Evolutionary conservation across 1,140 invertebrate genomes (phyloP), one percentile per base, ranked within the genome.

Genomic region (Drosophila trapezifrons): DNA sequence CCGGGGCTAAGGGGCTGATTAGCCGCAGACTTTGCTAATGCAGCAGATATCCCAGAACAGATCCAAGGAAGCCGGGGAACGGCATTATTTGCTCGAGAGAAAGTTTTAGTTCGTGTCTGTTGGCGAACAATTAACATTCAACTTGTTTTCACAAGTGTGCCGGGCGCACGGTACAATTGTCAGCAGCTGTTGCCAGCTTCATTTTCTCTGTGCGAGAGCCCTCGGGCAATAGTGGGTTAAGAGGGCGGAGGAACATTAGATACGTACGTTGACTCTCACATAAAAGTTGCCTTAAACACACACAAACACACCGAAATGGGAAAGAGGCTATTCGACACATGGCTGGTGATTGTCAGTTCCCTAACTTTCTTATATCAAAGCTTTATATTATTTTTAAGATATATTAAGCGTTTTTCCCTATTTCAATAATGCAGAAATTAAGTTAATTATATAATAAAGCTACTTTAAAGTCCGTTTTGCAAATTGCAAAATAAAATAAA

Each of bases 81-180:
- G 45, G 51, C 32, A 49, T 64, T 56, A 37, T 69, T 74, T 63
- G 64, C 42, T 45, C 15, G 60, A 59, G 27, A 40, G 42, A 83
- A 78, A 78, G 80, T 83, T 83, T 62, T 37, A 62, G 71, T 75
- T 83, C 80, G 69, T 83, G 75, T 78, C 64, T 75, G 80, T 75
- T 75, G 70, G 49, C 56, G 66, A 83, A 82, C 75, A 83, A 83
- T 83, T 83, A 83, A 83, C 80, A 83, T 83, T 83, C 78, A 76
- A 46, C 57, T 78, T 66, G 80, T 76, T 79, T 70, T 79, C 63
- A 83, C 80, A 47, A 80, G 62, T 66, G 52, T 69, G 76, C 29
- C 25, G 62, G 54, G 75, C 63, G 47, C 45, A 40, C 42, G 62
- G 29, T 29, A 52, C 65, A 52, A 65, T 69, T 69, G 65, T 40